A percentile compares a stretch with the other conserved stretches of the same genome.
Conservation (phyloP, 2,888 invertebrate species). For the Hylaea fasciaria region DNA sequence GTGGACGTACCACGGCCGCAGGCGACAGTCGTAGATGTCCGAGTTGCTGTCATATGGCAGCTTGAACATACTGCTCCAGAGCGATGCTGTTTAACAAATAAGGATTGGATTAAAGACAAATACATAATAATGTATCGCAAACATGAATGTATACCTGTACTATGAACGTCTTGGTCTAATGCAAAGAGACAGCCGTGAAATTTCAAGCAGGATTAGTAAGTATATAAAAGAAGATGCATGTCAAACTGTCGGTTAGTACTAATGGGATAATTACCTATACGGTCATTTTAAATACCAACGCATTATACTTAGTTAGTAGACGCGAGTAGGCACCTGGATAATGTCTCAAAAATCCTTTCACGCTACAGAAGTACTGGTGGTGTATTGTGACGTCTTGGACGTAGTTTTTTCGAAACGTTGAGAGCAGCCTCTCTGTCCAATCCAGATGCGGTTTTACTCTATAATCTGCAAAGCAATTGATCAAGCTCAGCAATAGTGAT, state of each 20-base stretch:
- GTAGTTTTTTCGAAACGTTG: slow-evolving; percentile 73
- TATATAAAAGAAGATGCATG: too few relatives aligned
- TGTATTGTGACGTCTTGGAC: slow-evolving; percentile 72
- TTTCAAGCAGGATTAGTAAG: too few relatives aligned
- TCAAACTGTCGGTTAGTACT: too few relatives aligned
- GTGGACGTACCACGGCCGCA: slow-evolving; percentile 78
- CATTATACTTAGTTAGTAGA: too few relatives aligned
- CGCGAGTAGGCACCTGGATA: slow-evolving; percentile 77
- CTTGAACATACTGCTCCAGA: slow-evolving; percentile 73
- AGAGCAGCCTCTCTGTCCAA: slow-evolving; percentile 71
- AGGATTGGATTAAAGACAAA: background rate
- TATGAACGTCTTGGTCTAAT: too few relatives aligned
- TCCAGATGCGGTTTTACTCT: slow-evolving; percentile 60
- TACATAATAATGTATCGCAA: too few relatives aligned
- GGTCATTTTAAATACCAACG: too few relatives aligned
- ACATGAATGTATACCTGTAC: too few relatives aligned
- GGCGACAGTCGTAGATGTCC: slow-evolving; percentile 74
- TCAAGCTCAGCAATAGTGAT: too few relatives aligned
- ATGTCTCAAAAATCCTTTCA: slow-evolving; percentile 75
- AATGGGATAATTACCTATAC: too few relatives aligned
- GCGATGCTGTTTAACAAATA: slow-evolving; percentile 58
- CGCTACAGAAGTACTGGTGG: slow-evolving; percentile 78
- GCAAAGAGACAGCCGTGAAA: background rate
- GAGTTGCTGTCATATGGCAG: slow-evolving; percentile 53
- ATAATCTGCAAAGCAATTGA: slow-evolving; percentile 48